Evolutionary conservation across 1,140 invertebrate species (phyloP).

Genomic region (Aphelenchoides besseyi): DNA sequence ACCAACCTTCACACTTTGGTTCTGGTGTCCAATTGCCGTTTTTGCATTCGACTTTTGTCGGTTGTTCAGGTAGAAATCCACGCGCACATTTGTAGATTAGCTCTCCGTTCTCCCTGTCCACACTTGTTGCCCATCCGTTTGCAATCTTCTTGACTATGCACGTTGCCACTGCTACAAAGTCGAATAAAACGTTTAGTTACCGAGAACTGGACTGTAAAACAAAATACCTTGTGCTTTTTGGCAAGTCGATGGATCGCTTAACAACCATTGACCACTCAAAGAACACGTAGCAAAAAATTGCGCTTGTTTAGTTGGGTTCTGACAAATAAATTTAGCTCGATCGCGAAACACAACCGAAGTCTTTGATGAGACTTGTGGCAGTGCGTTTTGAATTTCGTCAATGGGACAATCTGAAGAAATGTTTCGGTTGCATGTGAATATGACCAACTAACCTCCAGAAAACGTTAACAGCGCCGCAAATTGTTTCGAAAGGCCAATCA

Average conservation of each 20-base stretch:
- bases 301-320: not conserved
- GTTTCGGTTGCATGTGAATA: not conserved
- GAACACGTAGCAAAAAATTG: not conserved
- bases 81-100: not conserved
- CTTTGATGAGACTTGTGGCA: not conserved
- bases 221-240: not conserved
- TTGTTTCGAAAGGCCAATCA: not conserved
- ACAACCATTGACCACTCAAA: not conserved
- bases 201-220: no score
- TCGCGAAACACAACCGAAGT: not conserved
- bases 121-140: slow-evolving; percentile 8
- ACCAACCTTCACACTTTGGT: not conserved
- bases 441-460: slow-evolving; percentile 12
- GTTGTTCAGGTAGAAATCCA: not conserved
- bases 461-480: not conserved
- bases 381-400: not conserved
- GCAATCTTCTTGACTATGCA: slow-evolving; percentile 8
- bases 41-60: not conserved
- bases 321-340: not conserved
- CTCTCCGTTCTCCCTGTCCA: slow-evolving; percentile 1
- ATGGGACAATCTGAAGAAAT: not conserved
- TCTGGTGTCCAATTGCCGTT: not conserved
- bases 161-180: not conserved
- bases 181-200: not conserved
- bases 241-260: not conserved